Base-by-base conservation (phyloP, 1,140 invertebrate genomes). In the Drepana arcuata region DNA sequence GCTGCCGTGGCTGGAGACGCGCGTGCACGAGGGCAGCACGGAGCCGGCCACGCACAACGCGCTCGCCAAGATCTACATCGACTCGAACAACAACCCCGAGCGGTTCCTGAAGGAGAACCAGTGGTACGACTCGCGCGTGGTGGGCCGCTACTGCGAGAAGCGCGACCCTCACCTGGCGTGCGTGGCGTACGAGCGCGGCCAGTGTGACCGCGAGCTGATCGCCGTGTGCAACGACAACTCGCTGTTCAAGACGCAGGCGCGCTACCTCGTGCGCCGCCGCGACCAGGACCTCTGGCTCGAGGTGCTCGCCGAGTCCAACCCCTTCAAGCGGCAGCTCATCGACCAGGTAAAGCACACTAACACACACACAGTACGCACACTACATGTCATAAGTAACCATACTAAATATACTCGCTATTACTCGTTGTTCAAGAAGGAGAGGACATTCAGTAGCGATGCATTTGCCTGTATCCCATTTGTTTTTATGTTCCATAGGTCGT, bases 141-240 rank as follows among this genome's bases (percentile, higher is more conserved):
- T 99, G 21, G 98, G 98, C n/a, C 94, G 96, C 59, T 99, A 99
- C 81, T 99, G 98, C 84, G 98, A 99, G 77, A 99, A 99, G 83
- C 90, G 98, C 57, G 97, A 99, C 85, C 98, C 98, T 2, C 98
- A 99, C 85, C 86, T 99, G 38, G 97, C 98, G 0, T 99, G 97
- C 84, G 95, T 99, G 6, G 97, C 98, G 7, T 99, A 99, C 75
- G 98, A 99, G 79, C 89, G 98, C 35, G 98, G 98, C 0, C 91
- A 96, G 59, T 99, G 98, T 84, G 98, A 99, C 83, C 87, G 94
- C 29, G 98, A 99, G 83, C 86, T 99, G 27, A 99, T 99, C 68
- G 91, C 95, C 63, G 96, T 99, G 4, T 99, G 97, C 85, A 99
- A 99, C 84, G 97, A 99, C 78, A 99, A 99, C 75, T 98, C 96